Base-by-base conservation (phyloP, 2,113 vertebrate genomes). In the Cyprinodon tularosa region DNA sequence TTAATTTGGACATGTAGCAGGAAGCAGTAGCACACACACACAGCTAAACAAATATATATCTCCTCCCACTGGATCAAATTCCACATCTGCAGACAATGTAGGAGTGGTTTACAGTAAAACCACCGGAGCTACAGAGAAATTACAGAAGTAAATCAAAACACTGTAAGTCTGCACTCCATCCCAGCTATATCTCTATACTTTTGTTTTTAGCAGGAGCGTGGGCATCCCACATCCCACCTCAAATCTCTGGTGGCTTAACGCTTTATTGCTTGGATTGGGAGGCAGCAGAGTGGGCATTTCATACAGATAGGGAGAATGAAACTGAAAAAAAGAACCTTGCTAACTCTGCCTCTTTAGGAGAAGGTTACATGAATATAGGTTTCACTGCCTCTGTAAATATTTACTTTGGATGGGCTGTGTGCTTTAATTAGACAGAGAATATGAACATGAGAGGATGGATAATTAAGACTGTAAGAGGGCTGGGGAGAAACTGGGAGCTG, bases 81-180 rank as follows among this genome's bases (percentile, higher is more conserved):
- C 83, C 88, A 91, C 91, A 91, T 93, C 85, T 93, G 89, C 90
- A 90, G 85, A 92, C 86, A 66, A 74, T 82, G 89, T 90, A 86
- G 90, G 88, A 91, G 91, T 88, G 88, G 90, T 89, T 93, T 91
- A 87, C 90, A 90, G 91, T 91, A 90, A 93, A 93, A 90, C 88
- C 83, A 81, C 89, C 67, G 4, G 66, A 76, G 84, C 81, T 84
- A 40, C 84, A 87, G 83, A 74, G 71, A 85, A 92, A 91, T 90
- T 90, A 90, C 86, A 91, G 72, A 89, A 89, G 86, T 89, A 90
- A 89, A 91, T 92, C 90, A 89, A 82, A 92, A 90, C 85, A 90
- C 79, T 74, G 71, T 22, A 63, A 80, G 85, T 64, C 88, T 85
- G 62, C 1, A 20, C 81, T 82, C 68, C 12, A 57, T 91, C 84